Percentiles rank a stretch among this genome's conserved stretches.
Evolutionary conservation across 2,888 invertebrate species (phyloP).

Genomic region (Tenthredo livida): DNA sequence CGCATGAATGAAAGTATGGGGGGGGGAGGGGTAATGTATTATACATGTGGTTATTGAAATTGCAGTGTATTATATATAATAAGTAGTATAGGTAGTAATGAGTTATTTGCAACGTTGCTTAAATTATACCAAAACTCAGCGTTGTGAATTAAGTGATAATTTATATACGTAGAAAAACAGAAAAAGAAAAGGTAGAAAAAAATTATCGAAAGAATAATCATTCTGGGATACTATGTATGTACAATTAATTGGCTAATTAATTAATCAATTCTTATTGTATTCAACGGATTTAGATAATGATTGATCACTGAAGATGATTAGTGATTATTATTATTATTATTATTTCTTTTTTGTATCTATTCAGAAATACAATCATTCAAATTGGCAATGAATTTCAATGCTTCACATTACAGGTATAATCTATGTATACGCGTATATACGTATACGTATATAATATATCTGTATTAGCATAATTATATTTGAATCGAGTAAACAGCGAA

Average conservation of each 20-base stretch:
- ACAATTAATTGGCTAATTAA: neutral
- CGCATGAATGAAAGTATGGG: neutral
- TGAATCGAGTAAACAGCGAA: neutral
- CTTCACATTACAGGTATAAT: neutral
- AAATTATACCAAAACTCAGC: neutral
- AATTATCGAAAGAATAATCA: neutral
- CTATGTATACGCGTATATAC: neutral
- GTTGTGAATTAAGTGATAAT: neutral
- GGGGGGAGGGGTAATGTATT: neutral
- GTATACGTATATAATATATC: neutral
- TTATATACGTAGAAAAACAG: neutral
- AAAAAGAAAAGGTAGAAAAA: neutral
- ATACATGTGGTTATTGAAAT: neutral
- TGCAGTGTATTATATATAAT: neutral
- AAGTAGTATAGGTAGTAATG: neutral
- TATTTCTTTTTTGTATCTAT: neutral
- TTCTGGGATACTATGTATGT: neutral
- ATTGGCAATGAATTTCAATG: conserved; percentile 10
- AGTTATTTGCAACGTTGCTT: conserved; percentile 3
- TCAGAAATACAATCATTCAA: neutral
- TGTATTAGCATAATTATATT: conserved; percentile 4
- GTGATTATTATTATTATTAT: neutral
- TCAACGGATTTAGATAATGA: no score
- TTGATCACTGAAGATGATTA: neutral
- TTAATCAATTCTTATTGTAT: neutral